These are phyloP conservation scores for Athalia circularis DNA, from an alignment of 2,888 invertebrate genomes.

Conservation along the genomic window DNA sequence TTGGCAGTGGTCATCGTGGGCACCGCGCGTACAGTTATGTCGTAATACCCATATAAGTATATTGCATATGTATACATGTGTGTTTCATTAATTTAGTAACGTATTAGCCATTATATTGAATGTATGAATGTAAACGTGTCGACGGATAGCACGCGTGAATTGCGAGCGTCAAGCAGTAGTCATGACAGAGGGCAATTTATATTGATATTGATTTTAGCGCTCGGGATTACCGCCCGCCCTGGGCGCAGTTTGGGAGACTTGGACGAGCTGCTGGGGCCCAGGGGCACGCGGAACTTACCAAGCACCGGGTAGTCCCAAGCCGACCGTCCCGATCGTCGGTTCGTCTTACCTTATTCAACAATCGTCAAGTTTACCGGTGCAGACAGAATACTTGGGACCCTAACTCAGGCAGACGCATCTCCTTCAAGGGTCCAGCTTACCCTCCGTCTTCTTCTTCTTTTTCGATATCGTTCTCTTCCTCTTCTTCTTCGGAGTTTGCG, in stretches of 20 bases:
- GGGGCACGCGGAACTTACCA: constrained; percentile 16
- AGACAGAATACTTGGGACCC: too few relatives aligned
- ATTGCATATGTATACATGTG: not conserved
- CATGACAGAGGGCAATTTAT: constrained; percentile 50
- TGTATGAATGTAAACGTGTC: too few relatives aligned
- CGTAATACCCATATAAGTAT: not conserved
- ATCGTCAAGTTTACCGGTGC: constrained; percentile 1
- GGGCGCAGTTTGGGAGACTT: constrained; percentile 16
- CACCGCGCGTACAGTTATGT: not conserved
- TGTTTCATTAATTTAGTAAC: too few relatives aligned
- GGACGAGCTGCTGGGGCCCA: not conserved
- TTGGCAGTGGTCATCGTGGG: constrained; percentile 31
- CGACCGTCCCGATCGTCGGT: not conserved
- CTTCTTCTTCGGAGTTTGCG: too few relatives aligned
- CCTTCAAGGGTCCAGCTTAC: too few relatives aligned
- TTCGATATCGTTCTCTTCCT: too few relatives aligned
- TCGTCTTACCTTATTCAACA: not conserved
- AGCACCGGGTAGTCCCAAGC: constrained; percentile 27
- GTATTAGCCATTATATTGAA: too few relatives aligned
- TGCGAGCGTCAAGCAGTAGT: not conserved
- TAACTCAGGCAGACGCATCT: too few relatives aligned
- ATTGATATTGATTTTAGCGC: constrained; percentile 66
- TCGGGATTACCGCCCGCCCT: constrained; percentile 41
- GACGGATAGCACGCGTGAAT: too few relatives aligned
- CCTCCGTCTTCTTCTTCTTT: too few relatives aligned